Evolutionary conservation across 2,888 invertebrate genomes (phyloP).

Genomic region (Dorcus parallelipipedus): DNA sequence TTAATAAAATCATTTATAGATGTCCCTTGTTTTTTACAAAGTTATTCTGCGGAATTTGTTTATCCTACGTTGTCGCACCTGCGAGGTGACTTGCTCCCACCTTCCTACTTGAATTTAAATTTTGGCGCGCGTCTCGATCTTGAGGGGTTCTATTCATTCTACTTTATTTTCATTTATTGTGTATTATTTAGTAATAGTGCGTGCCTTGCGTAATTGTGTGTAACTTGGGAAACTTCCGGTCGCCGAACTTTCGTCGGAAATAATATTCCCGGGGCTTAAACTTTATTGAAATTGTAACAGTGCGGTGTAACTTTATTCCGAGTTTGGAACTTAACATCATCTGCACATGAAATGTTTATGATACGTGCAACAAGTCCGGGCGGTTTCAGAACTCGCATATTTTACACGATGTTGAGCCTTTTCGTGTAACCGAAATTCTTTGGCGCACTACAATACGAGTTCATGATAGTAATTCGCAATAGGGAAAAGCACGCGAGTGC

Average conservation of each 20-base stretch:
- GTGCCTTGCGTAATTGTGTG: no score
- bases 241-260: neutral
- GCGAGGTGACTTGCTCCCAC: no score
- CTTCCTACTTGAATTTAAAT: no score
- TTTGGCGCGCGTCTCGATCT: no score
- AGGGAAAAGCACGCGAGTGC: neutral
- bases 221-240: no score
- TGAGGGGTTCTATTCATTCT: no score
- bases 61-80: no score
- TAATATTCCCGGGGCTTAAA: neutral
- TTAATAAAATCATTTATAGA: no score
- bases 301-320: constrained; percentile 1
- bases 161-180: no score
- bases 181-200: no score
- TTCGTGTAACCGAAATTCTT: neutral
- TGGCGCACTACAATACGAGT: neutral
- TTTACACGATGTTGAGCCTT: neutral
- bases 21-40: no score
- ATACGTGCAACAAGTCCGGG: constrained; percentile 1
- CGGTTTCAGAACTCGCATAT: neutral
- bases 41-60: no score
- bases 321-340: constrained; percentile 1
- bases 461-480: neutral
- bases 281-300: constrained; percentile 2
- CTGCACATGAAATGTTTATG: constrained; percentile 3